phyloP scores from a whole-genome alignment of 2,113 vertebrate genomes.

The Sebastes fasciatus region DNA sequence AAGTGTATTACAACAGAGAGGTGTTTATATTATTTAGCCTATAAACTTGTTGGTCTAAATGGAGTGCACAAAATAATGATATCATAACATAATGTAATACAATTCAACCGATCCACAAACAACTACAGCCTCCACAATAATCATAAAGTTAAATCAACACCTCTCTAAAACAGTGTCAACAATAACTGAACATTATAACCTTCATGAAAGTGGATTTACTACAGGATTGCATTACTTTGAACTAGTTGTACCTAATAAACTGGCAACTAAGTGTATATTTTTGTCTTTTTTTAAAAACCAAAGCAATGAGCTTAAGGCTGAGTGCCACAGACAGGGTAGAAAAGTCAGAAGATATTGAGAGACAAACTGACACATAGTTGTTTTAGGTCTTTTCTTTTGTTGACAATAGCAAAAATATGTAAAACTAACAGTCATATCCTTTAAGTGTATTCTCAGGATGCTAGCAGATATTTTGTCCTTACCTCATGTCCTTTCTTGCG shows the following conservation, averaged over 20 bases:
- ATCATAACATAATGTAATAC: neutral
- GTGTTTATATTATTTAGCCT: neutral
- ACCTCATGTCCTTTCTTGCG: slow-evolving; percentile 68
- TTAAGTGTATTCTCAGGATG: neutral
- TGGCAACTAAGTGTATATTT: neutral
- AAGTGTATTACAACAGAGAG: neutral
- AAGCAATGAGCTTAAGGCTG: neutral
- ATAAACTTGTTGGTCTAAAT: neutral
- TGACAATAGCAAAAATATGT: neutral
- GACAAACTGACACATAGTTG: neutral
- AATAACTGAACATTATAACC: neutral
- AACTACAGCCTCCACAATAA: neutral
- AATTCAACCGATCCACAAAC: neutral
- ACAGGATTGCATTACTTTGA: neutral
- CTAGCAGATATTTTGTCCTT: neutral
- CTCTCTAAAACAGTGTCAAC: neutral
- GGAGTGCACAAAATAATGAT: neutral
- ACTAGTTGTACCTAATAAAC: neutral
- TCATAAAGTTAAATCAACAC: neutral
- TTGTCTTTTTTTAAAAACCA: neutral
- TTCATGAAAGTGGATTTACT: neutral
- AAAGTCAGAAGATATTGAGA: neutral
- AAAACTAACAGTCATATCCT: neutral
- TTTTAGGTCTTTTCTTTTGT: neutral
- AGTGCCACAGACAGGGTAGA: neutral